Evolutionary conservation across 2,888 invertebrate species (phyloP).

Genomic region (Mimumesa dahlbomi): DNA sequence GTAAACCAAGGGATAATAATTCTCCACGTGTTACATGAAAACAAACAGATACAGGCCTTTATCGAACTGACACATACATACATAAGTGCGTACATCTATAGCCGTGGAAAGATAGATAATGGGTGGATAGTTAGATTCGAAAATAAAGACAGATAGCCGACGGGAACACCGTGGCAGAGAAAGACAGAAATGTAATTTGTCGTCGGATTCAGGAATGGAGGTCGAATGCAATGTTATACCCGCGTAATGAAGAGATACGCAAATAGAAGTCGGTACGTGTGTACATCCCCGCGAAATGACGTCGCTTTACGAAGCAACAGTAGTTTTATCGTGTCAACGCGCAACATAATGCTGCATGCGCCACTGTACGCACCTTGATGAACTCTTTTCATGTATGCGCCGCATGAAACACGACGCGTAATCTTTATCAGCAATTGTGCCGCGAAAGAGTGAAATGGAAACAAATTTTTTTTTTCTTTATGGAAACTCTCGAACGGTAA

Average conservation of each 20-base stretch:
- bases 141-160: neutral
- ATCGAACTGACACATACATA: too few species aligned
- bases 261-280: neutral
- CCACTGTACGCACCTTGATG: conserved; percentile 13
- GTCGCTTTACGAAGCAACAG: neutral
- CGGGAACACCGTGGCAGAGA: neutral
- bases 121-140: neutral
- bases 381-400: conserved; percentile 23
- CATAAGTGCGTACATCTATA: too few species aligned
- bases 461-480: too few species aligned
- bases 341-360: neutral
- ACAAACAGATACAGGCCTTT: too few species aligned
- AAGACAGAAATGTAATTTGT: conserved; percentile 7
- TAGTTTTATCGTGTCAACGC: neutral
- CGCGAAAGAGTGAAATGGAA: too few species aligned
- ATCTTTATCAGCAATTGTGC: too few species aligned
- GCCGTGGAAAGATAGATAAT: too few species aligned
- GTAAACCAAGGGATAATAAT: too few species aligned
- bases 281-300: neutral
- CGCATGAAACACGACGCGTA: too few species aligned
- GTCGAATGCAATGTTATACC: neutral
- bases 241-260: conserved; percentile 14
- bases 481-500: too few species aligned
- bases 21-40: too few species aligned
- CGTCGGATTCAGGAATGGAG: neutral